Evolutionary conservation across 2,888 invertebrate species (phyloP).

Genomic region (Phasia obesa): DNA sequence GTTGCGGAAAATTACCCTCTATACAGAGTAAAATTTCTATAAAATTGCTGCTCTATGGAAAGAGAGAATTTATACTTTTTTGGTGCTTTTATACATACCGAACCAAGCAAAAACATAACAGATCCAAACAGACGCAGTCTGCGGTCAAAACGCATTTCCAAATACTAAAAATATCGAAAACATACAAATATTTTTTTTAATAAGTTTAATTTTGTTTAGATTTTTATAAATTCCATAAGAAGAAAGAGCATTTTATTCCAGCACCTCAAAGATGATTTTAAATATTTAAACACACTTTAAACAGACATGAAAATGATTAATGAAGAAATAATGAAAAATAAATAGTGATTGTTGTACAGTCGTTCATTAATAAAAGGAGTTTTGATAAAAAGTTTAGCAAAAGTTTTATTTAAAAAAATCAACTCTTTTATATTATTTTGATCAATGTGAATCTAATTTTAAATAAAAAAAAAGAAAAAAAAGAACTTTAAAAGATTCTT

Average conservation of each 20-base stretch:
- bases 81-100: constrained; percentile 84
- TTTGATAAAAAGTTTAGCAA: neutral
- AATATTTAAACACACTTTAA: neutral
- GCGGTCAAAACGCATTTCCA: constrained; percentile 88
- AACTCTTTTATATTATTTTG: no score
- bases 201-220: neutral
- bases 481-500: no score
- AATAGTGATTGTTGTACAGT: no score
- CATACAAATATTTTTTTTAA: neutral
- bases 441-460: no score
- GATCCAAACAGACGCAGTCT: constrained; percentile 88
- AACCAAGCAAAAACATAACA: constrained; percentile 86
- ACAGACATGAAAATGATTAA: neutral
- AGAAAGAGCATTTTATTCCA: neutral
- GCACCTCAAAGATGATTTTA: constrained; percentile 5
- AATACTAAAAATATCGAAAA: constrained; percentile 84
- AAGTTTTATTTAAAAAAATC: no score
- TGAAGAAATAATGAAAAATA: neutral
- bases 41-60: neutral
- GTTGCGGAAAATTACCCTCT: neutral
- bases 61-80: neutral
- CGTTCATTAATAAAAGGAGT: neutral
- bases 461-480: no score
- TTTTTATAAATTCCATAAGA: neutral
- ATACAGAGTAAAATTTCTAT: no score